These are phyloP conservation scores for Brienomyrus brachyistius DNA, from an alignment of 2,113 vertebrate genomes.

Conservation along the genomic window DNA sequence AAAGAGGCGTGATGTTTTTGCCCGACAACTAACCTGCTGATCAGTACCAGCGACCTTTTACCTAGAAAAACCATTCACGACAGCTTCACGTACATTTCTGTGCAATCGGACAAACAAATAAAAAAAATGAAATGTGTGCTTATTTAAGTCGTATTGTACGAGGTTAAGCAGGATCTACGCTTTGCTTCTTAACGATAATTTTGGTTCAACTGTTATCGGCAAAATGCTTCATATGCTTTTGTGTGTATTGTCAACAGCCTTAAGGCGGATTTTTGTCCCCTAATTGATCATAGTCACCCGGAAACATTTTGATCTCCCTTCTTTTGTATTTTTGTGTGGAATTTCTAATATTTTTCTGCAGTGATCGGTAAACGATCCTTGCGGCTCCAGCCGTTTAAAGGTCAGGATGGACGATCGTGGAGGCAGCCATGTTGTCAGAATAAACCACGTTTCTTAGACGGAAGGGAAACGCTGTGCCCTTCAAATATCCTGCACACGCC, in stretches of 20 bases:
- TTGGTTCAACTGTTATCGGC: neutral
- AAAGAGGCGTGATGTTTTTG: neutral
- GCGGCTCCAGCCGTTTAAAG: constrained; percentile 54
- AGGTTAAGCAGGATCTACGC: neutral
- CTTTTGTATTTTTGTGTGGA: neutral
- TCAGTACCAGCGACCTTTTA: neutral
- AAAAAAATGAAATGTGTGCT: neutral
- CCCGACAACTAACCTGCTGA: neutral
- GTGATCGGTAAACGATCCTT: neutral
- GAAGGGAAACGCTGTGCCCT: constrained; percentile 16
- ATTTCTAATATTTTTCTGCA: neutral
- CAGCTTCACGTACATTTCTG: neutral
- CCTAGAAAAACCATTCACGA: neutral
- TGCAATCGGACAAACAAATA: neutral
- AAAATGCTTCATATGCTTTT: neutral
- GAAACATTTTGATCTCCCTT: neutral
- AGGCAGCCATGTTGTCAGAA: constrained; percentile 65
- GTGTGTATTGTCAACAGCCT: neutral
- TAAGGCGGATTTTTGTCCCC: neutral
- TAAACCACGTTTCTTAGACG: constrained; percentile 9
- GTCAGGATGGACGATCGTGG: constrained; percentile 67
- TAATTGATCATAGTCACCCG: neutral
- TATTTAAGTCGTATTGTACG: neutral
- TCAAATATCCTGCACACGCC: neutral
- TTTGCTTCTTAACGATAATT: neutral